Evolutionary conservation across 2,797 vertebrate genomes (phyloP), one percentile per base, ranked within the genome.

Genomic region (Philypnodon macrostomus): DNA sequence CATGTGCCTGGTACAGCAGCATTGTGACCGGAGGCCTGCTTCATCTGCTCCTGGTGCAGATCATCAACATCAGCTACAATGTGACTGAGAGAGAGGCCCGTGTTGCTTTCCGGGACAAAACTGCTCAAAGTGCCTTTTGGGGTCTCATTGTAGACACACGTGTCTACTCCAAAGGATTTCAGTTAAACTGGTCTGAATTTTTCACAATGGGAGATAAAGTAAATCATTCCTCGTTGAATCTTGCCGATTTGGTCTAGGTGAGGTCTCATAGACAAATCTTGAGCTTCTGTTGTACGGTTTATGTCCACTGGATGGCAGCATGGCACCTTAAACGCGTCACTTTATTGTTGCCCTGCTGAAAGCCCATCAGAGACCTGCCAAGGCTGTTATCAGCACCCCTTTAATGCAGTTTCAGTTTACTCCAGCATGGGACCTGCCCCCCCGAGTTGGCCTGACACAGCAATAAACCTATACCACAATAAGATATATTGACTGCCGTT

Each of bases 1-100:
- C 96, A 80, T 97, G 95, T 44, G 93, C 92, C 5, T 98, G 96
- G 97, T 98, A 98, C 89, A 90, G 93, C 74, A 87, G 90, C 48
- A 91, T 98, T n/a, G 88, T 98, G 80, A 94, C 93, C 0, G 89
- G 76, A 0, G 93, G 93, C 13, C 85, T 97, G 77, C 90, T 94
- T 46, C 95, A 96, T 83, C 87, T 99, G 73, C 90, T 99, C 66
- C 32, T 93, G 8, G 85, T 94, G 54, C 97, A 99, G 87, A 68
- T 95, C 39, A 81, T 97, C 60, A 98, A 99, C 70, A 84, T 98
- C 88, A 97, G 95, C 86, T 92, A 89, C 86, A 98, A 99, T 0
- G 89, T 97, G 76, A 99, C 97, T 0, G 94, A 96, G 84, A 90
- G 95, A 0, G 96, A 98, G 84, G 93, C 92, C 1, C 91, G 94